Conservation (phyloP, 2,888 invertebrate species). For the Stenurella melanura region DNA sequence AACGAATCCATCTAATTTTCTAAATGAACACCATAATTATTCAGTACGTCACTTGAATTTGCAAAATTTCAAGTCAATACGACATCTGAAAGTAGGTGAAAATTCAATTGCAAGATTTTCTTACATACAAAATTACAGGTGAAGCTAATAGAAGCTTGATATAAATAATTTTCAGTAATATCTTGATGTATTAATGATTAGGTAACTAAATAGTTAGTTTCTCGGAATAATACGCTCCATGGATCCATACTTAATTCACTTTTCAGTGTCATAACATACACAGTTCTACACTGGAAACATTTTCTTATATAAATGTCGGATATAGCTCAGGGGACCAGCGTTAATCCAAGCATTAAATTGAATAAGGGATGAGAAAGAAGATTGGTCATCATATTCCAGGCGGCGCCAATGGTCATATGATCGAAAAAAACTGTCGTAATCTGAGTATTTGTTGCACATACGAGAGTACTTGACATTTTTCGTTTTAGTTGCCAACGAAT, state of each 20-base stretch:
- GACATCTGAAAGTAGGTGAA: no score
- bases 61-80: no score
- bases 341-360: slow-evolving; percentile 47
- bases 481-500: neutral
- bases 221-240: neutral
- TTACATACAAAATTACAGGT: no score
- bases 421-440: slow-evolving; percentile 28
- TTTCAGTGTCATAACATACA: neutral
- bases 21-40: no score
- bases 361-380: slow-evolving; percentile 34
- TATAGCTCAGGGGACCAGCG: slow-evolving; percentile 18
- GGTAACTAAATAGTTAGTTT: neutral
- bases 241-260: no score
- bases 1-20: no score
- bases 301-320: slow-evolving; percentile 20
- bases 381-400: slow-evolving; percentile 30
- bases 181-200: no score
- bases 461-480: neutral
- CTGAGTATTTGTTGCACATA: slow-evolving; percentile 16
- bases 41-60: no score
- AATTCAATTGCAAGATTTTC: no score
- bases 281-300: slow-evolving; percentile 8
- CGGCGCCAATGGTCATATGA: slow-evolving; percentile 36
- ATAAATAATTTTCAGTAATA: no score
- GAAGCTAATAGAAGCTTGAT: no score